A percentile compares a stretch with the other conserved stretches of the same genome.
Evolutionary conservation across 2,797 vertebrate species (phyloP).

Genomic region (Poeciliopsis paucimaculata): DNA sequence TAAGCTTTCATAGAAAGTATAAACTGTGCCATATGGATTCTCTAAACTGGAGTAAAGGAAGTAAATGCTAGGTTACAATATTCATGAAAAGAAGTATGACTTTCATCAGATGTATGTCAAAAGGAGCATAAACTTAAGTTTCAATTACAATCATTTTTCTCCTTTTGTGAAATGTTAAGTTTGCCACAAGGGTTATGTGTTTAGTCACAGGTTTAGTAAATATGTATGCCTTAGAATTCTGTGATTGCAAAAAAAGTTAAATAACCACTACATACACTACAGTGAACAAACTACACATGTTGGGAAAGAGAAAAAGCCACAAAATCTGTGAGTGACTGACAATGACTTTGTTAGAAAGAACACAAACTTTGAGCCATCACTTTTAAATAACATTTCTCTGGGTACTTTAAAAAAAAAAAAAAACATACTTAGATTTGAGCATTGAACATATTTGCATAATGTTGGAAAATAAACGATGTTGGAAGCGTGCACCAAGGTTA

Average conservation of each 20-base stretch:
- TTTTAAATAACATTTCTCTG: not conserved
- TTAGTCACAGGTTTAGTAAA: not conserved
- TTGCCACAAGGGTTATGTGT: not conserved
- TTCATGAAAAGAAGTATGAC: not conserved
- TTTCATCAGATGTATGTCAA: not conserved
- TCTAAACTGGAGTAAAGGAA: constrained; percentile 18
- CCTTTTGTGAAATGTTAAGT: not conserved
- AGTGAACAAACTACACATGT: not conserved
- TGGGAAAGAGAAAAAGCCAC: not conserved
- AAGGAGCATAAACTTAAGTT: not conserved
- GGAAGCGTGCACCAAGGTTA: not conserved
- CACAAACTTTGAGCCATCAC: not conserved
- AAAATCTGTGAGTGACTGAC: not conserved
- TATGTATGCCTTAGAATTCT: not conserved
- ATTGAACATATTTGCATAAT: not conserved
- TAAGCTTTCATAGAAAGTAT: constrained; percentile 26
- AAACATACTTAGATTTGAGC: not conserved
- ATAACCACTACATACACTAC: not conserved
- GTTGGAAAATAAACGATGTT: not conserved
- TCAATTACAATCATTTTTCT: not conserved
- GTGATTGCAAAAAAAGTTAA: not conserved
- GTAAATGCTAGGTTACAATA: not conserved
- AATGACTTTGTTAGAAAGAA: not conserved
- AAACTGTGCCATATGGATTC: not conserved
- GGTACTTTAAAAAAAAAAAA: not conserved